Evolutionary conservation across 2,888 invertebrate genomes (phyloP).

Genomic region (Anoncus sp.): DNA sequence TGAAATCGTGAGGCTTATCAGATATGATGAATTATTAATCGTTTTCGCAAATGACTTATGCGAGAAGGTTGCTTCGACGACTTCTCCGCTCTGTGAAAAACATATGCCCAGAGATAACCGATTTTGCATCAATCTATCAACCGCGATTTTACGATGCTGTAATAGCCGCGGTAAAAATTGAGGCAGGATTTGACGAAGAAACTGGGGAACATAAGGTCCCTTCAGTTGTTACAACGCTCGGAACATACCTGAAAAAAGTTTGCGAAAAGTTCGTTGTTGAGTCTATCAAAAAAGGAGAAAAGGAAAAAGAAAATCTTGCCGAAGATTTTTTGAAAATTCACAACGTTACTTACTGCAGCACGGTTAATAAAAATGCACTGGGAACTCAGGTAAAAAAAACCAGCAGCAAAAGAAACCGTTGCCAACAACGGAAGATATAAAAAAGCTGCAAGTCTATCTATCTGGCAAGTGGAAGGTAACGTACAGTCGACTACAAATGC

Average conservation of each 20-base stretch:
- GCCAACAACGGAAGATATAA: constrained; percentile 17
- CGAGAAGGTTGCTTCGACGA: constrained; percentile 46
- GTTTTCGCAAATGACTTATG: constrained; percentile 31
- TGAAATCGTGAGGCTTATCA: constrained; percentile 19
- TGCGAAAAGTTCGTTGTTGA: background rate
- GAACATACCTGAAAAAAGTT: background rate
- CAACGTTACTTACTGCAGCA: background rate
- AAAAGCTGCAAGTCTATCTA: constrained; percentile 16
- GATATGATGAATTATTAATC: constrained; percentile 28
- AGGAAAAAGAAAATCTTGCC: background rate
- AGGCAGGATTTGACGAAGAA: constrained; percentile 45
- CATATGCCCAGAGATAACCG: constrained; percentile 36
- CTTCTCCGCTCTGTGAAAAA: constrained; percentile 35
- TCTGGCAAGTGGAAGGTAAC: background rate
- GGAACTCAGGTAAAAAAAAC: background rate
- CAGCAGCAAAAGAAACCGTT: background rate
- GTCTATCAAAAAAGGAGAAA: background rate
- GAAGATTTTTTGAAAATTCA: constrained; percentile 7
- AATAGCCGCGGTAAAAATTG: constrained; percentile 48
- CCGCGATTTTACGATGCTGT: constrained; percentile 52
- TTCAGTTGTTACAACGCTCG: constrained; percentile 1
- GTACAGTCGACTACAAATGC: background rate
- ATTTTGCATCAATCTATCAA: constrained; percentile 50
- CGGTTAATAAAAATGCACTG: background rate
- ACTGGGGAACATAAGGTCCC: constrained; percentile 4